Evolutionary conservation across 92 coral and sea anemone genomes (phyloP).

Genomic region (Palythoa grandiflora): DNA sequence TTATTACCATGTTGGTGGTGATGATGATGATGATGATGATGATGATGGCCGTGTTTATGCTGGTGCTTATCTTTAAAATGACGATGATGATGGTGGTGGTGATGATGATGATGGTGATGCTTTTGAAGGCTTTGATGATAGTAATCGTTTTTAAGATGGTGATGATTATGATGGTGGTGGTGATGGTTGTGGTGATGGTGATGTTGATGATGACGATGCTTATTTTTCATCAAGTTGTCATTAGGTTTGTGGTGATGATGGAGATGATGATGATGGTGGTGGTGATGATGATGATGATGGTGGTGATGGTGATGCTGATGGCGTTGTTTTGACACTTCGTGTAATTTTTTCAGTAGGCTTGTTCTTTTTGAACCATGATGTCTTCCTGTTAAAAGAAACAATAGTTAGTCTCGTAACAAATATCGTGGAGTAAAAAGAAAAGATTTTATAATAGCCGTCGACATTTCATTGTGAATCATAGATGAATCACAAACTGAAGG

Average conservation of each 20-base stretch:
- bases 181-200: constrained; percentile 29
- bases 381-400: constrained; percentile 21
- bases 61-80: neutral
- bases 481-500: no score
- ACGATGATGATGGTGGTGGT: neutral
- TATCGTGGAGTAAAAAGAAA: neutral
- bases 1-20: neutral
- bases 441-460: neutral
- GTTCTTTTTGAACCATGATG: constrained; percentile 27
- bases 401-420: neutral
- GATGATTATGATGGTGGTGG: constrained; percentile 19
- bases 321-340: constrained; percentile 3
- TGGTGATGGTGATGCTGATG: constrained; percentile 39
- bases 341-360: constrained; percentile 30
- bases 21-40: constrained; percentile 23
- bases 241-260: neutral
- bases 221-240: constrained; percentile 24
- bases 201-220: constrained; percentile 18
- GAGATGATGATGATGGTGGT: constrained; percentile 20
- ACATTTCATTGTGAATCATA: no score
- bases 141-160: neutral
- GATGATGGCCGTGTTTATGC: constrained; percentile 14
- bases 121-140: neutral
- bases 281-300: constrained; percentile 24
- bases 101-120: constrained; percentile 7